Evolutionary conservation across 1,140 invertebrate genomes (phyloP).

Genomic region (Ceratoteleas bidentatus): DNA sequence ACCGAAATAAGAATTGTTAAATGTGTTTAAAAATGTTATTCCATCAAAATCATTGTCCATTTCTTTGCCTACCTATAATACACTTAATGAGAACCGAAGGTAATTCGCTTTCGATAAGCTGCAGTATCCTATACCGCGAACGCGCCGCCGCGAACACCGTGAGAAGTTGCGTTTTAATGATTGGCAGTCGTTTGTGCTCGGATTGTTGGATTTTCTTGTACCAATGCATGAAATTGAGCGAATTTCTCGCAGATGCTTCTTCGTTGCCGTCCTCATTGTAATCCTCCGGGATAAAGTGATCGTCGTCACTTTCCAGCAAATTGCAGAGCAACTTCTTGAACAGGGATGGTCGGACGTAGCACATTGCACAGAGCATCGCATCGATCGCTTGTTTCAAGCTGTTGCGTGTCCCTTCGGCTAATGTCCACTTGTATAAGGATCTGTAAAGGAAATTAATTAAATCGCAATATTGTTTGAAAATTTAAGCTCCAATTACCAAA

Average conservation of each 20-base stretch:
- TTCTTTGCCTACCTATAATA: conserved; percentile 75
- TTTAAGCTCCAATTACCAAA: too few species aligned
- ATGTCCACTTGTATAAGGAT: conserved; percentile 89
- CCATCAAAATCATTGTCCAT: too few species aligned
- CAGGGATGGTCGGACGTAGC: conserved; percentile 89
- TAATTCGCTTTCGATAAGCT: conserved; percentile 89
- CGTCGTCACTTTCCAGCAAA: conserved; percentile 83
- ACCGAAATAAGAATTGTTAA: too few species aligned
- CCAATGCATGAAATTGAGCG: conserved; percentile 83
- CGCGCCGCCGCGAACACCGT: conserved; percentile 89
- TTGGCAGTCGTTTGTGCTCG: conserved; percentile 78
- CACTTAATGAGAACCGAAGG: conserved; percentile 85
- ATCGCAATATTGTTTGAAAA: conserved; percentile 3
- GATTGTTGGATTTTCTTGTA: conserved; percentile 74
- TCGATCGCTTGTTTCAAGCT: conserved; percentile 90
- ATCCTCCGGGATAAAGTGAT: conserved; percentile 84
- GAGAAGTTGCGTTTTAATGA: conserved; percentile 85
- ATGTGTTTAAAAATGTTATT: too few species aligned
- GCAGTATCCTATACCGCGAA: conserved; percentile 87
- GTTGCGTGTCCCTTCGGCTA: conserved; percentile 84
- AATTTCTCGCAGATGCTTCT: not conserved
- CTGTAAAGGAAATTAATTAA: conserved; percentile 71
- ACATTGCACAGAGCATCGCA: conserved; percentile 90
- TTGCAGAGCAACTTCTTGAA: conserved; percentile 88
- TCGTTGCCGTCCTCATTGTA: conserved; percentile 85